Base-by-base conservation (phyloP, 2,888 invertebrate species). In the Calameuta filiformis region DNA sequence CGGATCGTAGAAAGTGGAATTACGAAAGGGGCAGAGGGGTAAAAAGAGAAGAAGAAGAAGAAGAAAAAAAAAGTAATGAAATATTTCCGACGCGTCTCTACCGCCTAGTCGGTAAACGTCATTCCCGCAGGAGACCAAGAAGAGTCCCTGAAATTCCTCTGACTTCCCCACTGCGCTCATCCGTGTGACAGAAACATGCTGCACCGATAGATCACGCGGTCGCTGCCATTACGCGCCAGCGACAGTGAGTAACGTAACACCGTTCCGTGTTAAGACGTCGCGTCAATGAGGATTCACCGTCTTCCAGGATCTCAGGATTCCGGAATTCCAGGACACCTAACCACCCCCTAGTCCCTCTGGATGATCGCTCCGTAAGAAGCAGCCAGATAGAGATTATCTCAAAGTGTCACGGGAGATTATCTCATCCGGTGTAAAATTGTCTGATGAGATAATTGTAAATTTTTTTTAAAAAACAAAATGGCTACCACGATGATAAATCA, bases 171-270 rank as follows among this genome's bases (percentile, higher is more conserved):
- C 80, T 79, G 73, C 79, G 80, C 79, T 83, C 81, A 83, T 81
- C 81, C 83, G 81, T 81, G 80, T 34, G 81, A 81, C 82, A 80
- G 81, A 79, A 80, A 82, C 82, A 82, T 82, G 84, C 82, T 82
- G 82, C 83, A 78, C 79, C 81, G 77, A 82, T 84, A 84, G 81
- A 81, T 82, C 80, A 81, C 76, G 78, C 79, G 75, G 73, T 69
- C 77, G 76, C 77, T 73, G 75, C 68, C 79, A 75, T 79, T 76
- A 78, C 77, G 80, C 77, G 78, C 78, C 73, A 78, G 71, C 73
- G 75, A 80, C 75, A 80, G 81, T 82, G 83, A 82, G 81, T 84
- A 82, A 84, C 82, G 84, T 81, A 56, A 56, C 56, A 56, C 56
- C 56, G 56, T 56, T 56, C 56, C 56, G 56, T 56, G 56, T 56